Conservation (phyloP, 2,113 vertebrate species). For the Cephalopterus ornatus region DNA sequence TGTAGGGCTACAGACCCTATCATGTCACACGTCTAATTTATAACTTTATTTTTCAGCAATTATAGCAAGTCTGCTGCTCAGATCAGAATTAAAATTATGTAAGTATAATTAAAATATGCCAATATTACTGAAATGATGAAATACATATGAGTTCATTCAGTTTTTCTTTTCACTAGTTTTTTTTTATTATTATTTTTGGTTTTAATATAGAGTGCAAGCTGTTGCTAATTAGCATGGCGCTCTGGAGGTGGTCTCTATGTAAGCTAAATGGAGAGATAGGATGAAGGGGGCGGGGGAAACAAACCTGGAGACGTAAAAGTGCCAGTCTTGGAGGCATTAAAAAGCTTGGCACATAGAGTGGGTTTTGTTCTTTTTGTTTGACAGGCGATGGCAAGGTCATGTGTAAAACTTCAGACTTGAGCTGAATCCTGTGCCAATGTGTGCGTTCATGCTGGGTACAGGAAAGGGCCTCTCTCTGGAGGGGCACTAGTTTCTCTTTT, state of each 20-base stretch:
- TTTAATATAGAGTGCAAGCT: neutral
- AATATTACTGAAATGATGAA: neutral
- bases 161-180: neutral
- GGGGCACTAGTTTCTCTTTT: neutral
- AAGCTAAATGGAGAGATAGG: neutral
- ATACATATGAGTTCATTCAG: neutral
- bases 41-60: neutral
- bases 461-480: neutral
- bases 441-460: rapidly evolving
- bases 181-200: neutral
- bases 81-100: neutral
- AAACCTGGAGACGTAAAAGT: neutral
- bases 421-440: neutral
- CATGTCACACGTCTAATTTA: neutral
- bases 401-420: neutral
- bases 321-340: neutral
- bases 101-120: neutral
- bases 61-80: neutral
- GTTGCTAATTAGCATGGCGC: conserved; percentile 20
- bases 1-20: neutral
- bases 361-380: neutral
- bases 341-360: neutral
- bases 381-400: neutral
- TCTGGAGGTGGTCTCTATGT: neutral
- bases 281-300: rapidly evolving